phyloP scores from a whole-genome alignment of 2,113 vertebrate species.

The Oreochromis tanganicae region DNA sequence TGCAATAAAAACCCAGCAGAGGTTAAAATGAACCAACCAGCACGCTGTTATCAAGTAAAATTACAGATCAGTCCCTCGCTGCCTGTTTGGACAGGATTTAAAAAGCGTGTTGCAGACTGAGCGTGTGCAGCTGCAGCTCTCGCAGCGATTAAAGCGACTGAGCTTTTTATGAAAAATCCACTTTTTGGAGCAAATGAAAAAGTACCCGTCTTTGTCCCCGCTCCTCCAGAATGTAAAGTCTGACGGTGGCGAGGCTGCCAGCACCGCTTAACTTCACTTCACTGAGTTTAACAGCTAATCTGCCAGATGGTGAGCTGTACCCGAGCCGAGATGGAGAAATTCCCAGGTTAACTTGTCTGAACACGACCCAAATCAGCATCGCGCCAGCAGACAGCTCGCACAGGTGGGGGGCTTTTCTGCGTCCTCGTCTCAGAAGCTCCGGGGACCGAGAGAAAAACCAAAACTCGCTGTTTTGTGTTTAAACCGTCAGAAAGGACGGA shows the following conservation, averaged over 20 bases:
- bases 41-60: neutral
- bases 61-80: neutral
- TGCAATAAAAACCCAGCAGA: neutral
- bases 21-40: neutral
- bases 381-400: slow-evolving; percentile 8
- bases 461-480: neutral
- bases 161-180: neutral
- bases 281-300: slow-evolving; percentile 32
- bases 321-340: slow-evolving; percentile 24
- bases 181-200: neutral
- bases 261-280: slow-evolving; percentile 35
- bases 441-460: neutral
- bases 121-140: neutral
- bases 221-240: neutral
- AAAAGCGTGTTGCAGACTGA: neutral
- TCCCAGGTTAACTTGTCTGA: slow-evolving; percentile 51
- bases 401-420: slow-evolving; percentile 26
- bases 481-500: neutral
- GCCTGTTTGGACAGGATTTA: neutral
- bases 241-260: slow-evolving; percentile 9
- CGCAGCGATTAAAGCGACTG: neutral
- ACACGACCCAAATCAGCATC: neutral
- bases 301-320: slow-evolving; percentile 41
- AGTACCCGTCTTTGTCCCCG: neutral
- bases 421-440: neutral